These are phyloP conservation scores for Euplexia lucipara DNA, from an alignment of 2,888 invertebrate species.

Conservation along the genomic window DNA sequence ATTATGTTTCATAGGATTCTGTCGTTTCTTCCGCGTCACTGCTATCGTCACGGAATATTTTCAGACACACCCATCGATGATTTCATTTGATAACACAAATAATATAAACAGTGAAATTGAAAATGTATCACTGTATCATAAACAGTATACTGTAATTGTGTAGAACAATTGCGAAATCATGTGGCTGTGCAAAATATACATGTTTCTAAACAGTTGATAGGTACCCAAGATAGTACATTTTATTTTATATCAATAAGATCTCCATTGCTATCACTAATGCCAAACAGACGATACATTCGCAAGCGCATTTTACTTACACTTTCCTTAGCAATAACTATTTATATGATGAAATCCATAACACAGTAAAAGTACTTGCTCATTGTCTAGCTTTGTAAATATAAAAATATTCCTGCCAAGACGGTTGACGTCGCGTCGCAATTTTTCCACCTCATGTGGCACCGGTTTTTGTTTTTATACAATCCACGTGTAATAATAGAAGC, in stretches of 20 bases:
- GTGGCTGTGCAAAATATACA: not conserved
- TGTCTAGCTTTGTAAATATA: not conserved
- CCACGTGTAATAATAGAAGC: slow-evolving; percentile 28
- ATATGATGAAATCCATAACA: slow-evolving; percentile 9
- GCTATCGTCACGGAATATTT: slow-evolving; percentile 48
- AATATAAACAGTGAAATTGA: slow-evolving; percentile 36
- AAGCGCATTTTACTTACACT: not conserved
- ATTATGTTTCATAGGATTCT: slow-evolving; percentile 22
- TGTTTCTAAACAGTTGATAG: not conserved
- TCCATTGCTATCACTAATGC: not conserved
- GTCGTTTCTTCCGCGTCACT: slow-evolving; percentile 29
- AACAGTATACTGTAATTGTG: slow-evolving; percentile 9
- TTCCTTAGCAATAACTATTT: not conserved
- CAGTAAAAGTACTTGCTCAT: not conserved
- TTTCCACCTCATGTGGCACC: slow-evolving; percentile 35
- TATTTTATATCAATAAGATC: too few species aligned
- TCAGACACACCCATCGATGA: slow-evolving; percentile 48
- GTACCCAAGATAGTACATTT: not conserved
- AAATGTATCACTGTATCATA: slow-evolving; percentile 17
- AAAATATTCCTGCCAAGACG: slow-evolving; percentile 22
- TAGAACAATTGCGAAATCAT: slow-evolving; percentile 15
- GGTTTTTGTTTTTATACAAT: slow-evolving; percentile 38
- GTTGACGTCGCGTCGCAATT: slow-evolving; percentile 21
- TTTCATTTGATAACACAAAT: slow-evolving; percentile 14
- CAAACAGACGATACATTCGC: not conserved